Conservation (phyloP, 2,797 vertebrate genomes). For the Rhinoraja longicauda region DNA sequence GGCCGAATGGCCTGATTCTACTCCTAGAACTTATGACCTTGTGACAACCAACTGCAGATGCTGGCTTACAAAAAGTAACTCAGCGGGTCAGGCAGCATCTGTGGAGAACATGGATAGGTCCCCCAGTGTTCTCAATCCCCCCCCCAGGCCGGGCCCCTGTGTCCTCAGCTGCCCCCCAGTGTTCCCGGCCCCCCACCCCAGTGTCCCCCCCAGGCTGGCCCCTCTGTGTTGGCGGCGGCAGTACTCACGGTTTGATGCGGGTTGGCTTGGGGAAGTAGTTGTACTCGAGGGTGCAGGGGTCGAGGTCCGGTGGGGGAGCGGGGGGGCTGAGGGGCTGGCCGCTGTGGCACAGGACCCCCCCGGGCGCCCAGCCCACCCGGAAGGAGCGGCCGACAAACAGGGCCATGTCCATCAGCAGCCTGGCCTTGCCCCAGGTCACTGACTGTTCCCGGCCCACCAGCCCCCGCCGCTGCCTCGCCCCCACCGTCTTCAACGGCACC, state of each 20-base stretch:
- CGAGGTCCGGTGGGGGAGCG: slow-evolving; percentile 40
- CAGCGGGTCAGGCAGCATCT: too few relatives aligned
- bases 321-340: slow-evolving; percentile 58
- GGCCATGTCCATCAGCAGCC: slow-evolving; percentile 77
- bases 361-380: slow-evolving; percentile 84
- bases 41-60: too few relatives aligned
- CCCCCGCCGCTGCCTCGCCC: slow-evolving; percentile 62
- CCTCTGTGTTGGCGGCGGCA: too few relatives aligned
- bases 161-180: too few relatives aligned
- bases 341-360: slow-evolving; percentile 75
- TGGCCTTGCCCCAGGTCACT: slow-evolving; percentile 65
- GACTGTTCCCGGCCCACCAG: slow-evolving; percentile 64
- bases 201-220: too few relatives aligned
- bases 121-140: too few relatives aligned
- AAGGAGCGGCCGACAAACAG: slow-evolving; percentile 83
- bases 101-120: too few relatives aligned
- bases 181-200: too few relatives aligned
- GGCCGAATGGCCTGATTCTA: too few relatives aligned
- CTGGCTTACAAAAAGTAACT: too few relatives aligned
- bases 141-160: too few relatives aligned
- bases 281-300: slow-evolving; percentile 56
- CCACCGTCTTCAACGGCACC: slow-evolving; percentile 65
- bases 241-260: slow-evolving; percentile 73
- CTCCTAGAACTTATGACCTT: too few relatives aligned
- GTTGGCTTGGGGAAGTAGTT: slow-evolving; percentile 71